Evolutionary conservation across 2,888 invertebrate genomes (phyloP).

Genomic region (Selenia dentaria): DNA sequence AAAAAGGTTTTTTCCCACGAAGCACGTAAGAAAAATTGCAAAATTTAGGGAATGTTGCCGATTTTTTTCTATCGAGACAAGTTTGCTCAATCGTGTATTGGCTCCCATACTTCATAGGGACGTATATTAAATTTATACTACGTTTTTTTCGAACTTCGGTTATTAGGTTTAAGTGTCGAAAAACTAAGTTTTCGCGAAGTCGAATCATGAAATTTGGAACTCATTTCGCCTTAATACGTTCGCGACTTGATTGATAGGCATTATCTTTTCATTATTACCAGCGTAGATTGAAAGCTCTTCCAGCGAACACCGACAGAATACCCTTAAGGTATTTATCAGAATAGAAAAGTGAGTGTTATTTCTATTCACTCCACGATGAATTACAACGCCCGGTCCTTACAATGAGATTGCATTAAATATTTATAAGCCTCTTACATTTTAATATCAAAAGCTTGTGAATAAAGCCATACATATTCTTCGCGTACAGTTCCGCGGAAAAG

Average conservation of each 20-base stretch:
- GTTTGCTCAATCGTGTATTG: too few relatives aligned
- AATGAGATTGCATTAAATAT: slow-evolving; percentile 70
- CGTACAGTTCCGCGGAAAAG: slow-evolving; percentile 27
- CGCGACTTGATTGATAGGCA: not conserved
- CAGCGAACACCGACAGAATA: slow-evolving; percentile 6
- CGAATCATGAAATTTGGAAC: too few relatives aligned
- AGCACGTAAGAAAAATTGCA: too few relatives aligned
- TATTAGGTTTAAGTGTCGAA: too few relatives aligned
- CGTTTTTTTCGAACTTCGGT: too few relatives aligned
- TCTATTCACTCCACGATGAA: slow-evolving; percentile 39
- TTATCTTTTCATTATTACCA: not conserved
- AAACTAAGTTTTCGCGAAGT: too few relatives aligned
- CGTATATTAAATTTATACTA: too few relatives aligned
- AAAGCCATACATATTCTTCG: slow-evolving; percentile 54
- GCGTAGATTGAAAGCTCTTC: slow-evolving; percentile 2
- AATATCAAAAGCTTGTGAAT: slow-evolving; percentile 63
- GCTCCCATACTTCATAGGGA: too few relatives aligned
- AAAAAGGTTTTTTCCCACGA: too few relatives aligned
- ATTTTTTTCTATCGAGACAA: too few relatives aligned
- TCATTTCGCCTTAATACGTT: too few relatives aligned
- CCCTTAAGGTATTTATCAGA: slow-evolving; percentile 31
- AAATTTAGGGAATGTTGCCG: too few relatives aligned
- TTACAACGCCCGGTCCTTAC: slow-evolving; percentile 51
- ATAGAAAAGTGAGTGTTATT: slow-evolving; percentile 21
- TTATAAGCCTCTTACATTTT: slow-evolving; percentile 65